These are phyloP conservation scores for Brachypodius melanocephalos DNA, from an alignment of 2,113 vertebrate species.

Conservation along the genomic window DNA sequence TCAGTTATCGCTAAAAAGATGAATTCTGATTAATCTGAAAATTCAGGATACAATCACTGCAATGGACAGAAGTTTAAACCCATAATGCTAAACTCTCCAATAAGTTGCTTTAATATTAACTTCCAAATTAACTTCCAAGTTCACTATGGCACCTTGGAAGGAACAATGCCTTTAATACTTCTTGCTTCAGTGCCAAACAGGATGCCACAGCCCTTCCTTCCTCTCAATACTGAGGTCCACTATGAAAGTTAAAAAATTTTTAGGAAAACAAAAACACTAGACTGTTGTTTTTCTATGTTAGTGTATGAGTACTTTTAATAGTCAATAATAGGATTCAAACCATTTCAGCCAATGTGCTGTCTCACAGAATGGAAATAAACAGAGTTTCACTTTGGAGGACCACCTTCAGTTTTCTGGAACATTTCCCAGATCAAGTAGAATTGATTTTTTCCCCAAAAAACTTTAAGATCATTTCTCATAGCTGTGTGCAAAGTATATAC, in stretches of 20 bases:
- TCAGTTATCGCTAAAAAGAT: neutral
- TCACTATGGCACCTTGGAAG: neutral
- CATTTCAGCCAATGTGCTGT: neutral
- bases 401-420: neutral
- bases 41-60: neutral
- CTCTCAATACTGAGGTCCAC: neutral
- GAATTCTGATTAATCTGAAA: neutral
- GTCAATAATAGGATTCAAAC: neutral
- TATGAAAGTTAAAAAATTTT: neutral
- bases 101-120: neutral
- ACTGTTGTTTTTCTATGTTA: neutral
- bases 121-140: neutral
- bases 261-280: neutral
- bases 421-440: neutral
- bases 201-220: neutral
- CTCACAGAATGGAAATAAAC: neutral
- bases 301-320: neutral
- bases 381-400: neutral
- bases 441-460: fast-evolving
- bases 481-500: fast-evolving
- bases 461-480: neutral
- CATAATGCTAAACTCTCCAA: neutral
- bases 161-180: neutral
- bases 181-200: neutral
- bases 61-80: neutral